phyloP scores from a whole-genome alignment of 2,797 vertebrate genomes.

The Pseudocheirus occidentalis region DNA sequence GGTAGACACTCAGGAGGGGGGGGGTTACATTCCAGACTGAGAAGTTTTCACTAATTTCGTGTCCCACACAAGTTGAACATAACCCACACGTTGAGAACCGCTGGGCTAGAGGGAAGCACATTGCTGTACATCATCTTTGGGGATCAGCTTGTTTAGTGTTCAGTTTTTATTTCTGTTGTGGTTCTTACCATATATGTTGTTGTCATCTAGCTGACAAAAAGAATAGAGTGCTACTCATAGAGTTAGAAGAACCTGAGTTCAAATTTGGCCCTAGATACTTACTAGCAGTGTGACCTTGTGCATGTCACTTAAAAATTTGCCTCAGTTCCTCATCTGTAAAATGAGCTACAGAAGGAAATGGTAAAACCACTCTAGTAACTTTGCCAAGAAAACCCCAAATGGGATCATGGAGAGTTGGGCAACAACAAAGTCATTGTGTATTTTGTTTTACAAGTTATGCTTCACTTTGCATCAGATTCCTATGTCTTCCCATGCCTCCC shows the following conservation, averaged over 20 bases:
- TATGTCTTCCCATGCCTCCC: not conserved
- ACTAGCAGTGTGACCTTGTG: not conserved
- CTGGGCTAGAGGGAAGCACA: not conserved
- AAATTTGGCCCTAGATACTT: not conserved
- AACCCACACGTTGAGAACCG: no score
- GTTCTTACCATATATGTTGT: not conserved
- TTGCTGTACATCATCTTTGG: not conserved
- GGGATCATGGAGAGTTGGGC: not conserved
- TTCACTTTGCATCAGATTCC: not conserved
- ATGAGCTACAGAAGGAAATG: not conserved
- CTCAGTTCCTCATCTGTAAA: not conserved
- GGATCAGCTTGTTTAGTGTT: not conserved
- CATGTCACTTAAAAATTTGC: not conserved
- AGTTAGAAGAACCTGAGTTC: not conserved
- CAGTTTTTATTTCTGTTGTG: not conserved
- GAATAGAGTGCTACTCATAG: not conserved
- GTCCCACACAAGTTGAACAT: no score
- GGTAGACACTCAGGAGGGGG: no score
- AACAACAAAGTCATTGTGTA: not conserved
- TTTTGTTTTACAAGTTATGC: not conserved
- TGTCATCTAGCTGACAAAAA: not conserved
- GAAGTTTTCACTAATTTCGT: no score
- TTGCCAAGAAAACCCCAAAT: not conserved
- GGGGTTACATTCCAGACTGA: no score
- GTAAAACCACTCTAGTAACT: not conserved